These are phyloP conservation scores for Sebastes steindachneri DNA, from an alignment of 2,797 vertebrate species.

Conservation along the genomic window DNA sequence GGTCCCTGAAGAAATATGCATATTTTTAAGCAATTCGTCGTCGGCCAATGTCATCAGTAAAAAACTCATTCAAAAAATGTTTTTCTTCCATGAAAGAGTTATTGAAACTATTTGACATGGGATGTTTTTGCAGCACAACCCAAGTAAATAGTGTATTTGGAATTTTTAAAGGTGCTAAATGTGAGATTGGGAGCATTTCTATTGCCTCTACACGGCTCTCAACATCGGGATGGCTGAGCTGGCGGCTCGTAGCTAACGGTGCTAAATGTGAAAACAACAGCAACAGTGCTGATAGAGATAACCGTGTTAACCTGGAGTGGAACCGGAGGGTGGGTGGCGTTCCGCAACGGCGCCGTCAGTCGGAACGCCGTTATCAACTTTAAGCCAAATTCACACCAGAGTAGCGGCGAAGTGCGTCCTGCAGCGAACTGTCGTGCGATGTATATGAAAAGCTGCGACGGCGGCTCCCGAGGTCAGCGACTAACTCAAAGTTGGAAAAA, in stretches of 20 bases:
- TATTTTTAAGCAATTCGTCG: neutral
- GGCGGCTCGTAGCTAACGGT: too few species aligned
- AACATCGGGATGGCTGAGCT: fast-evolving
- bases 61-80: neutral
- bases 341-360: too few species aligned
- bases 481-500: too few species aligned
- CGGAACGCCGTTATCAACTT: fast-evolving
- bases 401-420: fast-evolving
- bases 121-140: neutral
- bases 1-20: neutral
- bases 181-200: too few species aligned
- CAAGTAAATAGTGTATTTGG: neutral
- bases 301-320: too few species aligned
- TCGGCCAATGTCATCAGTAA: neutral
- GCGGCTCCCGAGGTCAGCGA: fast-evolving
- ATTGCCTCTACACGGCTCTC: too few species aligned
- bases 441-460: too few species aligned
- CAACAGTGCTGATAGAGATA: too few species aligned
- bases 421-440: fast-evolving
- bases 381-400: too few species aligned
- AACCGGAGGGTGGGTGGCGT: too few species aligned
- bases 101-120: neutral
- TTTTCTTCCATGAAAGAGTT: neutral
- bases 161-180: neutral
- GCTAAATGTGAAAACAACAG: too few species aligned